phyloP scores from a whole-genome alignment of 2,797 vertebrate genomes.

The Triplophysa yarkandensis region DNA sequence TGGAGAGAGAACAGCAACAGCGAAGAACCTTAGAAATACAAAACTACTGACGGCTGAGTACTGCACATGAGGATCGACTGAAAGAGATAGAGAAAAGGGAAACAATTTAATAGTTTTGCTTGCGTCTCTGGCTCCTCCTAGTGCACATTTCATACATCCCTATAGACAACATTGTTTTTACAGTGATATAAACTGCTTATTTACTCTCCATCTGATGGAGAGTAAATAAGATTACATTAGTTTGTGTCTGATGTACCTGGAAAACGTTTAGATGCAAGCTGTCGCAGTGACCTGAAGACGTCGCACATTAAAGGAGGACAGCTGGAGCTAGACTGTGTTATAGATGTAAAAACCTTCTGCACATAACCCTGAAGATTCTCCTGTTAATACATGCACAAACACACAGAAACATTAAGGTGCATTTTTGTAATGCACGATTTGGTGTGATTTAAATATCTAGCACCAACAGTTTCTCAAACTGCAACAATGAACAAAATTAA shows the following conservation, averaged over 20 bases:
- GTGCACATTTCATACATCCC: constrained; percentile 29
- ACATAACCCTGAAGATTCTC: constrained; percentile 96
- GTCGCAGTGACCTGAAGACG: constrained; percentile 91
- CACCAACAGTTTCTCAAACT: neutral
- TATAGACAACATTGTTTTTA: no score
- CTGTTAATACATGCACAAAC: constrained; percentile 68
- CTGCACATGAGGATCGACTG: constrained; percentile 96
- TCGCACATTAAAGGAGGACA: constrained; percentile 98
- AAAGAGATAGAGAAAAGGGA: constrained; percentile 30
- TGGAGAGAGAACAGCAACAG: constrained; percentile 93
- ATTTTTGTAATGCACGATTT: neutral
- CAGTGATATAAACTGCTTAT: no score
- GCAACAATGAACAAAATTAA: neutral
- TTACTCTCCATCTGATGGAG: neutral
- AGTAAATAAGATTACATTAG: neutral
- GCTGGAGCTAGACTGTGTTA: constrained; percentile 92
- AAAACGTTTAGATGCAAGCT: constrained; percentile 90
- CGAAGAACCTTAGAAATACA: constrained; percentile 98
- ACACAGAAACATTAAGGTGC: neutral
- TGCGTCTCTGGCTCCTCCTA: constrained; percentile 48
- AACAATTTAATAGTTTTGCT: neutral
- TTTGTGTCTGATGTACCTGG: constrained; percentile 79
- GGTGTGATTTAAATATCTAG: neutral
- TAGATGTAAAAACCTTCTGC: constrained; percentile 93
- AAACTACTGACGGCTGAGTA: constrained; percentile 99